These are phyloP conservation scores for Merodon equestris DNA, from an alignment of 2,888 invertebrate genomes.

Conservation along the genomic window DNA sequence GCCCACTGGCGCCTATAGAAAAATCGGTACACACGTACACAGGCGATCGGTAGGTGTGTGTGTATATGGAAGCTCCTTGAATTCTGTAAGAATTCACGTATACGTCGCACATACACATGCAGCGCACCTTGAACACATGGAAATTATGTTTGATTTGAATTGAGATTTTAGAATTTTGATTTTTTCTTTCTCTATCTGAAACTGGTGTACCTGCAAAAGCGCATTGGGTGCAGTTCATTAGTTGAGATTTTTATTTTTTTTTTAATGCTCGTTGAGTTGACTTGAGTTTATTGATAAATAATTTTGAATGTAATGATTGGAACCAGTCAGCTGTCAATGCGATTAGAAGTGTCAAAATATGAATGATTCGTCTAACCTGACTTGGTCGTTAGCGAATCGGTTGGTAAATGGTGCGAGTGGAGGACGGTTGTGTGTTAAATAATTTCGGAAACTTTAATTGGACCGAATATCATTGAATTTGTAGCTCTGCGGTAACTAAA, in stretches of 20 bases:
- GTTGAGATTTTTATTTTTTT: constrained; percentile 3
- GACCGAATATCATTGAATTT: no score
- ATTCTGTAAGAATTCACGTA: constrained; percentile 21
- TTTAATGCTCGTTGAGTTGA: background rate
- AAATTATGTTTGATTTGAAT: constrained; percentile 40
- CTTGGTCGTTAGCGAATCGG: no score
- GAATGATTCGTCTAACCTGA: no score
- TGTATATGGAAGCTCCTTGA: constrained; percentile 41
- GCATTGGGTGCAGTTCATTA: constrained; percentile 37
- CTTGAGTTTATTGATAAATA: no score
- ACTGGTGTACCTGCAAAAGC: constrained; percentile 40
- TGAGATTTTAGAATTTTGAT: constrained; percentile 11
- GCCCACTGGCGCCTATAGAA: constrained; percentile 77
- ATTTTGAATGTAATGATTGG: no score
- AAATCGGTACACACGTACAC: constrained; percentile 43
- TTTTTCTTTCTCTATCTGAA: constrained; percentile 30
- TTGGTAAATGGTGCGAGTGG: no score
- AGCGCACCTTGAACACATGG: constrained; percentile 42
- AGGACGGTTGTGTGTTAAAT: no score
- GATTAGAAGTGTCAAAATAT: no score
- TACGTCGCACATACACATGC: constrained; percentile 4
- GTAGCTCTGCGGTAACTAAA: no score
- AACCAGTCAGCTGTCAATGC: no score
- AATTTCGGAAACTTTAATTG: no score
- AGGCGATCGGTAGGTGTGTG: background rate